These are phyloP conservation scores for Amphipyra tragopoginis DNA, from an alignment of 2,888 invertebrate genomes.

Conservation along the genomic window DNA sequence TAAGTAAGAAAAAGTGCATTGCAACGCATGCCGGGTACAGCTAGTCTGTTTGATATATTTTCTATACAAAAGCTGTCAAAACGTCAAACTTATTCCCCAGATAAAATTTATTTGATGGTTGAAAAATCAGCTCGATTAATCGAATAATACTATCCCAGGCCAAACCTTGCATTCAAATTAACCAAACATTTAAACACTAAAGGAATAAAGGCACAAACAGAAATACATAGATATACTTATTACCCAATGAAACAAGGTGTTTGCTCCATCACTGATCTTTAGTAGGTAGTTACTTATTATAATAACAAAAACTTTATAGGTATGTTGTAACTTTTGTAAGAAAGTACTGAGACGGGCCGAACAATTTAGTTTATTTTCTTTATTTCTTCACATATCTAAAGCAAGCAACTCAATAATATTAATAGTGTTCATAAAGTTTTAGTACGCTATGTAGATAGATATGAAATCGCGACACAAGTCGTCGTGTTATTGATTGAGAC, in stretches of 20 bases:
- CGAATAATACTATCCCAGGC: no score
- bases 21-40: no score
- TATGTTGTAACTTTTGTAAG: not conserved
- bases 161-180: no score
- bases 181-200: no score
- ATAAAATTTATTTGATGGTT: no score
- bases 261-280: constrained; percentile 1
- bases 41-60: no score
- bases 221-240: not conserved
- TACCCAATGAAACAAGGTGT: not conserved
- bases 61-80: no score
- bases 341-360: not conserved
- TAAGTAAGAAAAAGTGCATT: no score
- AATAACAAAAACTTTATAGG: not conserved
- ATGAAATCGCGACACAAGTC: not conserved
- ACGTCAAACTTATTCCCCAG: no score
- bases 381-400: constrained; percentile 7
- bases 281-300: not conserved
- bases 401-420: constrained; percentile 8
- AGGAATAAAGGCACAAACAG: not conserved
- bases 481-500: not conserved
- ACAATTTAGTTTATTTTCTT: constrained; percentile 1
- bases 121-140: no score
- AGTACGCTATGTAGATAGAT: not conserved
- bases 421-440: constrained; percentile 10